Evolutionary conservation across 2,113 vertebrate species (phyloP).

Genomic region (Antigone vipio): DNA sequence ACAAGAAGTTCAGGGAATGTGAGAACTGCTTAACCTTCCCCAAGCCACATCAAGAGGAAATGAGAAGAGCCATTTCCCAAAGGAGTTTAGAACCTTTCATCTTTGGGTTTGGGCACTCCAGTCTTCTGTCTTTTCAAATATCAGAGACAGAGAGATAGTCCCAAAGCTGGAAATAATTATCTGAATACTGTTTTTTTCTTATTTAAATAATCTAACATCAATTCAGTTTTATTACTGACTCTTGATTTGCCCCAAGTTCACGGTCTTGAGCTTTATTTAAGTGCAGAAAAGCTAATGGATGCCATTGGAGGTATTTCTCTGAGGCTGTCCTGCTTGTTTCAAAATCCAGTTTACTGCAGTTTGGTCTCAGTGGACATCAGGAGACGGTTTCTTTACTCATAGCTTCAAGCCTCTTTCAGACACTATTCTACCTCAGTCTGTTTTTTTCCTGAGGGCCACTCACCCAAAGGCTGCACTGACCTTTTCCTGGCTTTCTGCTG

Average conservation of each 20-base stretch:
- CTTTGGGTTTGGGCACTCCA: background rate
- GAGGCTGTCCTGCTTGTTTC: background rate
- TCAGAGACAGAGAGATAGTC: background rate
- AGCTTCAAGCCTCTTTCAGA: background rate
- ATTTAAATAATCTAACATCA: background rate
- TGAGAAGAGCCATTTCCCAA: background rate
- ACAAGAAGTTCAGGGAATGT: background rate
- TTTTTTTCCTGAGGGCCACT: background rate
- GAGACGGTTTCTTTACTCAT: background rate
- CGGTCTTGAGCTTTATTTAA: background rate
- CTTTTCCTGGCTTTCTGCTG: background rate
- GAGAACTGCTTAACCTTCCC: background rate
- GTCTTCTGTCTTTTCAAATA: background rate
- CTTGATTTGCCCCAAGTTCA: background rate
- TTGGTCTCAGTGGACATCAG: background rate
- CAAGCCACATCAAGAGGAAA: background rate
- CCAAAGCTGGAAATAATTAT: background rate
- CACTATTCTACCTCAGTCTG: background rate
- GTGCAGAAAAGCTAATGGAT: background rate
- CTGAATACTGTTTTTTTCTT: background rate
- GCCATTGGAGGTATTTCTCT: background rate
- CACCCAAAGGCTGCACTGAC: background rate
- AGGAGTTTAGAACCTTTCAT: background rate
- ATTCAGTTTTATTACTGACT: background rate
- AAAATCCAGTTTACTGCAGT: background rate